Base-by-base conservation (phyloP, 2,797 vertebrate species). In the Thamnophis elegans region DNA sequence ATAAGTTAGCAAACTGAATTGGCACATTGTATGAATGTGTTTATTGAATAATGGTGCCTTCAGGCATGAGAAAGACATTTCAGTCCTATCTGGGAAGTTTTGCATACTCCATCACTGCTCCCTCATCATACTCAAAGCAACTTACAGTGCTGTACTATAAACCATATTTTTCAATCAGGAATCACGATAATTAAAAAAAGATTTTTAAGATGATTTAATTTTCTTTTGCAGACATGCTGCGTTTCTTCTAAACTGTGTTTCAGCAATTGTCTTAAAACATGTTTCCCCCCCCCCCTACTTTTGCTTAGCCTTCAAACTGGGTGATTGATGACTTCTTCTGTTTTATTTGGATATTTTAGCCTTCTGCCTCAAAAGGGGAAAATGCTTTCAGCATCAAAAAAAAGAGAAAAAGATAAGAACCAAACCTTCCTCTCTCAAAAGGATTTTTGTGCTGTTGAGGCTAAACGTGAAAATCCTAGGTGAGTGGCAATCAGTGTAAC, bases 401-500 rank as follows among this genome's bases (percentile, higher is more conserved):
- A 89, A 53, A 88, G n/a, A n/a, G n/a, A 51, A 54, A 32, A 68
- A 54, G 86, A 13, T 6, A 16, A 59, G 16, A 60, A 16, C 25
- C 25, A 85, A 89, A 13, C 14, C 32, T 78, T 58, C 42, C n/a
- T 20, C 13, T 28, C 28, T 5, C 42, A 22, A 11, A 11, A 92
- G 86, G 65, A 86, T 93, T 88, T 26, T 91, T 94, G 92, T 96
- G 96, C 82, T 85, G n/a, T 26, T 60, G 94, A 51, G 91, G 54
- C 88, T 94, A 51, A 53, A 95, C 89, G 42, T 47, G 88, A 93
- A 90, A 85, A 88, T 20, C 85, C 87, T 92, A 92, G 91, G 59
- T 90, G 58, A 92, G 82, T 86, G 92, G 68, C 95, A 96, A 91
- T 91, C 87, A 91, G 59, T 85, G 93, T 93, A 95, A 91, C 91